These are phyloP conservation scores for Disparrhopalites patrizii DNA, from an alignment of 2,888 invertebrate species.

Conservation along the genomic window DNA sequence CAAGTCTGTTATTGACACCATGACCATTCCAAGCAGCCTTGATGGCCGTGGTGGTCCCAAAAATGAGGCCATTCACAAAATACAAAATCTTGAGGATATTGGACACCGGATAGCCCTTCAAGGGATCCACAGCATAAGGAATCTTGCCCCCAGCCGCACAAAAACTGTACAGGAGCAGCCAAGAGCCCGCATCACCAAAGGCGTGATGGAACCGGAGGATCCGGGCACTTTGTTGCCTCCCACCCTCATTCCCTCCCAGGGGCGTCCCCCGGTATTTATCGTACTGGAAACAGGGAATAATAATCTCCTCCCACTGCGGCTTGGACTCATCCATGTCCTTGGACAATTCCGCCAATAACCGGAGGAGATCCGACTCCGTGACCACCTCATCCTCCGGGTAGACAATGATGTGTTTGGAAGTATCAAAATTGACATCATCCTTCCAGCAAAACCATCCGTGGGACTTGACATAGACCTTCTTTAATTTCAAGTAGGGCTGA, in stretches of 20 bases:
- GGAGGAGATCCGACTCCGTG: conserved; percentile 34
- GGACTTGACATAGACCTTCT: conserved; percentile 41
- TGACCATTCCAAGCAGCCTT: conserved; percentile 35
- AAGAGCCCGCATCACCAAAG: conserved; percentile 30
- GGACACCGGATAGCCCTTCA: conserved; percentile 38
- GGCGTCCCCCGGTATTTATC: neutral
- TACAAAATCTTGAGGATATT: conserved; percentile 21
- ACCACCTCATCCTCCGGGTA: conserved; percentile 38
- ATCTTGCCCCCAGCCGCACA: conserved; percentile 33
- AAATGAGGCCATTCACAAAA: conserved; percentile 18
- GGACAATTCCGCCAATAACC: conserved; percentile 30
- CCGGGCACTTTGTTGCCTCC: conserved; percentile 14
- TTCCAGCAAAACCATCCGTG: conserved; percentile 44
- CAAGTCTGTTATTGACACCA: conserved; percentile 29
- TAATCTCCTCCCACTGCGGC: conserved; percentile 46
- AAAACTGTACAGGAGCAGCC: conserved; percentile 29
- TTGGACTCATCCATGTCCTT: conserved; percentile 19
- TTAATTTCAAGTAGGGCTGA: conserved; percentile 34
- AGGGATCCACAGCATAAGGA: conserved; percentile 37
- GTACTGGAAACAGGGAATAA: conserved; percentile 40
- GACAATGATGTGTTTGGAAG: conserved; percentile 34
- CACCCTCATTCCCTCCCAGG: neutral
- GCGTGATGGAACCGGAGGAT: conserved; percentile 30
- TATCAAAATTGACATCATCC: conserved; percentile 32
- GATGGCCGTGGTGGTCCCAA: conserved; percentile 28